Conservation (phyloP, 1,140 invertebrate genomes). For the Oreohelix idahoensis region DNA sequence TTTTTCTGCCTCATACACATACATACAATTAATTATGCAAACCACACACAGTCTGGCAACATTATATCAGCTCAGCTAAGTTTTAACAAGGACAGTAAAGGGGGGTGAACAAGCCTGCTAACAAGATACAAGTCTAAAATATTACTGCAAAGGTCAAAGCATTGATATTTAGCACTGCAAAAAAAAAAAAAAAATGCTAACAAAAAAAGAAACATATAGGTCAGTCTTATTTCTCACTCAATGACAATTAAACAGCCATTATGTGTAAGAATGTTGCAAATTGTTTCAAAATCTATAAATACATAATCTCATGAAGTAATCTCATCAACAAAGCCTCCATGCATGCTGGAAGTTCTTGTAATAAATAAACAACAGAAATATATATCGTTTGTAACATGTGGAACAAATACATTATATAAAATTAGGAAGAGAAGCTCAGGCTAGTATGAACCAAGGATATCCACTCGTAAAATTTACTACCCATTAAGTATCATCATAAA, state of each 20-base stretch:
- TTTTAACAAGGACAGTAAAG: background rate
- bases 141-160: background rate
- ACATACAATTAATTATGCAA: background rate
- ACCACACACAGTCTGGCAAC: background rate
- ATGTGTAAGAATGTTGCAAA: background rate
- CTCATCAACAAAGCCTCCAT: background rate
- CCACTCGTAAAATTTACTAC: no score
- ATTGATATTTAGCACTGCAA: background rate
- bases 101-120: background rate
- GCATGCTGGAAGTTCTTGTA: constrained; percentile 2
- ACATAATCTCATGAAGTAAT: background rate
- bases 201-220: no score
- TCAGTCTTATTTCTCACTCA: no score
- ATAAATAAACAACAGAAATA: constrained; percentile 7
- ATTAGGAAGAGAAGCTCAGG: background rate
- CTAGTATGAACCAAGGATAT: no score
- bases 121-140: background rate
- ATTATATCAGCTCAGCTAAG: background rate
- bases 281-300: background rate
- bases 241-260: no score
- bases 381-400: background rate
- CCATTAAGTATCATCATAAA: no score
- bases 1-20: background rate
- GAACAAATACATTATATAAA: background rate
- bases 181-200: no score